These are phyloP conservation scores for Aptenodytes patagonicus DNA, from an alignment of 2,113 vertebrate genomes.

Conservation along the genomic window DNA sequence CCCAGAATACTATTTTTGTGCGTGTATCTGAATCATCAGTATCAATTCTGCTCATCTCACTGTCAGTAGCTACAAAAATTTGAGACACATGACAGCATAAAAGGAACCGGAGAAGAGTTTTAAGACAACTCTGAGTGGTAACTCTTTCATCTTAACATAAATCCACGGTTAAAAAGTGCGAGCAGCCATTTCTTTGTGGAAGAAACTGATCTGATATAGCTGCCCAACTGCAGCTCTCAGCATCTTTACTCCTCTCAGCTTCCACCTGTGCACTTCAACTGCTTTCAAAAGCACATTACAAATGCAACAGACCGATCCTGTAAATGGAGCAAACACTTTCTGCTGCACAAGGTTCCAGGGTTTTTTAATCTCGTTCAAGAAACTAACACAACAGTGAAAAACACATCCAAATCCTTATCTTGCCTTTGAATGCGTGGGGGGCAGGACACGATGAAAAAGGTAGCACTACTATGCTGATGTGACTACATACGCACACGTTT, in stretches of 20 bases:
- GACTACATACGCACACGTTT: rapidly evolving
- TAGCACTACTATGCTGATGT: rapidly evolving
- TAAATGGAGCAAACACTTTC: rapidly evolving
- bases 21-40: neutral
- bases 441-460: rapidly evolving
- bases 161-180: rapidly evolving
- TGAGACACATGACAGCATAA: neutral
- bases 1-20: neutral
- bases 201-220: rapidly evolving
- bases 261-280: neutral
- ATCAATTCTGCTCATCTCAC: neutral
- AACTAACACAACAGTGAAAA: rapidly evolving
- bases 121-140: neutral
- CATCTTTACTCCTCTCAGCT: neutral
- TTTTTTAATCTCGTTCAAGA: rapidly evolving
- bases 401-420: no score
- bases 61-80: neutral
- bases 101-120: neutral
- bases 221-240: neutral
- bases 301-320: rapidly evolving
- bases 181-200: neutral
- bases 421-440: rapidly evolving
- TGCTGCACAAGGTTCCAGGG: neutral
- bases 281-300: neutral
- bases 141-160: rapidly evolving